Base-by-base conservation (phyloP, 1,140 invertebrate species). In the Vanessa atalanta region DNA sequence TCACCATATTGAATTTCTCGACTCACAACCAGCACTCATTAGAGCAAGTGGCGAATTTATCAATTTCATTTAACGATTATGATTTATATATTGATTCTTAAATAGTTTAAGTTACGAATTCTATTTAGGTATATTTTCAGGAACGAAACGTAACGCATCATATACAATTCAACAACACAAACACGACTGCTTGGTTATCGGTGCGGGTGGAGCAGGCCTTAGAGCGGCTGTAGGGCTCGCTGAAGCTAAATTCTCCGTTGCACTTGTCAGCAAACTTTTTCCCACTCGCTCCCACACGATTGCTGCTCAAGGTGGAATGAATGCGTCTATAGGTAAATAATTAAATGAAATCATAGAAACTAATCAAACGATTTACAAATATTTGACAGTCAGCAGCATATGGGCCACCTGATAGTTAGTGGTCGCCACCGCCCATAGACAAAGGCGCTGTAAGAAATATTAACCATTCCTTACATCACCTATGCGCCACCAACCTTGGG, bases 251-350 rank as follows among this genome's bases (percentile, higher is more conserved):
- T 99, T 99, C 83, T 97, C 96, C 79, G 99, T 98, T 3, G 99
- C 99, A 5, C 97, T 99, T 14, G 95, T 99, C 65, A 98, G 98
- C 43, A 99, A 99, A 93, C 87, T 99, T n/a, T 99, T 99, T 88
- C 99, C 99, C 0, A 99, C 97, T 1, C 93, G 97, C 51, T 99
- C 98, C 13, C 98, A 99, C 88, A 99, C 99, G 0, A 98, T 99
- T 15, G 98, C 99, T 70, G 99, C 99, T 7, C 99, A 99, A 91
- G 98, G 99, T 66, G 99, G 99, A 57, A 98, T 99, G 81, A 99
- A 99, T 94, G 98, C 98, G 26, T 97, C 98, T 1, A 91, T 96
- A 65, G 94, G 95, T 91, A 93, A 51, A 7, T 14, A n/a, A 51
- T n/a, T n/a, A 51, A 51, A 43, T 8, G 1, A 43, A 43, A 0